Base-by-base conservation (phyloP, 2,797 vertebrate genomes). In the Sebastes hubbsi region DNA sequence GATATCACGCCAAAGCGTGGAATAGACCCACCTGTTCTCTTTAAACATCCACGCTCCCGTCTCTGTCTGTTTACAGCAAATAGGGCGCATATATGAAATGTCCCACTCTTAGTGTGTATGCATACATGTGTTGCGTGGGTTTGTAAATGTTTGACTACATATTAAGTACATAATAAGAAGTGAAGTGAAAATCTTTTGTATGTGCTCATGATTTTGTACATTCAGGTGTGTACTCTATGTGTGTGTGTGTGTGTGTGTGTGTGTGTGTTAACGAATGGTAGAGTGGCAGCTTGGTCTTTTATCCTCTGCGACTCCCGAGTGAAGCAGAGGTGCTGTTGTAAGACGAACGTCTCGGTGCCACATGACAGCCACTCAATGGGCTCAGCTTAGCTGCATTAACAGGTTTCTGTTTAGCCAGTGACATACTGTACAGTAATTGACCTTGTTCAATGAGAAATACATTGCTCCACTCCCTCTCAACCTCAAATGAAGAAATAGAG, bases 361-460 rank as follows among this genome's bases (percentile, higher is more conserved):
- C 32, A 65, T 81, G 77, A 82, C 74, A 86, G 67, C 4, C 56
- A 55, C 59, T 62, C 30, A 29, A 83, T 79, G 36, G 52, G 70
- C 61, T 76, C 56, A 27, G 54, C 16, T 52, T 20, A n/a, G 49
- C 49, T 52, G 49, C 49, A 52, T 75, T 58, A 54, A 62, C 69
- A 54, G 24, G 20, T 27, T 24, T 46, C 12, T 25, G 63, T 63
- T 69, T 30, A 68, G 66, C 29, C 18, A n/a, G 2, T 32, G 30
- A 58, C 20, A 34, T 13, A 14, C 46, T 22, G 60, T n/a, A 59
- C 58, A 38, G 13, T 24, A 1, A 58, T 11, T 13, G 22, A 49
- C 36, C 64, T 49, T n/a, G 36, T 20, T 49, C 18, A 56, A 3
- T 61, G 30, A 27, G 22, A 2, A 11, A 30, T 20, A 1, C 12